Percentiles rank a stretch among this genome's conserved stretches.
phyloP scores from a whole-genome alignment of 1,140 invertebrate genomes.

The Drosophila sulfurigaster region DNA sequence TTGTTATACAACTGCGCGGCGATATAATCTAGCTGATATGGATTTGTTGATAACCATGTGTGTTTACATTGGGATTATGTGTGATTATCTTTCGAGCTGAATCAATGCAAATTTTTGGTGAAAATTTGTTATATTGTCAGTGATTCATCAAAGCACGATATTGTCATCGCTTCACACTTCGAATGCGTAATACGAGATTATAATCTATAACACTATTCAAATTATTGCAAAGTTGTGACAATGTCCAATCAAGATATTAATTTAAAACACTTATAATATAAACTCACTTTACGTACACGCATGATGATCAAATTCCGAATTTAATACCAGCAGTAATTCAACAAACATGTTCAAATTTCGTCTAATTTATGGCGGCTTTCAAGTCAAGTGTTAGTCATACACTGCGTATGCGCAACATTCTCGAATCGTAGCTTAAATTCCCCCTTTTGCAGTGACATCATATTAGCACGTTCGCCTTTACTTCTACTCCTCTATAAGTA shows the following conservation, averaged over 20 bases:
- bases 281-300: too few relatives aligned
- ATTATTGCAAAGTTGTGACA: not conserved
- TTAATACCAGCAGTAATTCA: not conserved
- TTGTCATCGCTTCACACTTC: not conserved
- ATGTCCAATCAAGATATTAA: not conserved
- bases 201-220: not conserved
- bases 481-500: slow-evolving; percentile 23
- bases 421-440: not conserved
- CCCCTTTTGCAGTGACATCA: slow-evolving; percentile 27
- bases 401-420: slow-evolving; percentile 19
- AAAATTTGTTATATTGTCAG: not conserved
- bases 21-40: not conserved
- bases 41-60: not conserved
- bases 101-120: not conserved
- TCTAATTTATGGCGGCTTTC: not conserved
- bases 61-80: slow-evolving; percentile 1
- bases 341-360: not conserved
- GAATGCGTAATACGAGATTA: slow-evolving; percentile 1
- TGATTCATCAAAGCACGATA: not conserved
- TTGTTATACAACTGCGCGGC: not conserved
- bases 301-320: not conserved
- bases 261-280: not conserved
- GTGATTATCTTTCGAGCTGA: not conserved
- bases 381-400: slow-evolving; percentile 8
- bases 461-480: slow-evolving; percentile 43